Percentiles rank a stretch among this genome's conserved stretches.
Conservation (phyloP, 2,797 vertebrate genomes). For the Rachycentron canadum region DNA sequence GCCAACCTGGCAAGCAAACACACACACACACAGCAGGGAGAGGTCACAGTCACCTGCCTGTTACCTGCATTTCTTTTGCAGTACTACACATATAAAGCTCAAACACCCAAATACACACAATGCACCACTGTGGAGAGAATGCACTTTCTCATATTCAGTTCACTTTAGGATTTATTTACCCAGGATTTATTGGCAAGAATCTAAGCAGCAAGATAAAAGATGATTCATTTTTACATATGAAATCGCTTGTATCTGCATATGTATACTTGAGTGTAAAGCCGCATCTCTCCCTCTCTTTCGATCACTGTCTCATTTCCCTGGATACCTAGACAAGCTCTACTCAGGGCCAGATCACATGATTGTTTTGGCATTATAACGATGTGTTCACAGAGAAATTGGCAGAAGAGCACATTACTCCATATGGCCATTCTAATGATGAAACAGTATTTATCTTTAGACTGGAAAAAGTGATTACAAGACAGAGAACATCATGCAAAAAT, state of each 20-base stretch:
- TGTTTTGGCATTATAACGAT: constrained; percentile 60
- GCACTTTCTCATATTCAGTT: neutral
- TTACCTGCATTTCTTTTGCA: constrained; percentile 40
- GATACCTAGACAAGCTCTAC: constrained; percentile 43
- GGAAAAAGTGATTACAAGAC: constrained; percentile 58
- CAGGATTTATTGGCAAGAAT: neutral
- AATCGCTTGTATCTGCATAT: constrained; percentile 23
- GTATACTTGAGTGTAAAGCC: constrained; percentile 29
- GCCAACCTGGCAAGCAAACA: constrained; percentile 67
- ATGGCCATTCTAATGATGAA: constrained; percentile 72
- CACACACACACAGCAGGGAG: constrained; percentile 39
- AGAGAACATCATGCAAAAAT: constrained; percentile 28
- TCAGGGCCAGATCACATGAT: constrained; percentile 69
- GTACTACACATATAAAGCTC: constrained; percentile 9
- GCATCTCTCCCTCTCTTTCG: constrained; percentile 26
- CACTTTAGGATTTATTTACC: neutral
- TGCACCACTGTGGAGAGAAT: neutral
- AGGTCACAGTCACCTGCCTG: constrained; percentile 61
- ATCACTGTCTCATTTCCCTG: constrained; percentile 58
- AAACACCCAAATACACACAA: neutral
- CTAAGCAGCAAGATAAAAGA: constrained; percentile 25
- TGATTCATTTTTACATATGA: constrained; percentile 21
- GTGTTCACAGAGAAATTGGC: constrained; percentile 70
- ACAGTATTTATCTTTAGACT: constrained; percentile 70
- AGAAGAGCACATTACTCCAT: constrained; percentile 66